Evolutionary conservation across 2,113 vertebrate species (phyloP).

Genomic region (Acanthisitta chloris): DNA sequence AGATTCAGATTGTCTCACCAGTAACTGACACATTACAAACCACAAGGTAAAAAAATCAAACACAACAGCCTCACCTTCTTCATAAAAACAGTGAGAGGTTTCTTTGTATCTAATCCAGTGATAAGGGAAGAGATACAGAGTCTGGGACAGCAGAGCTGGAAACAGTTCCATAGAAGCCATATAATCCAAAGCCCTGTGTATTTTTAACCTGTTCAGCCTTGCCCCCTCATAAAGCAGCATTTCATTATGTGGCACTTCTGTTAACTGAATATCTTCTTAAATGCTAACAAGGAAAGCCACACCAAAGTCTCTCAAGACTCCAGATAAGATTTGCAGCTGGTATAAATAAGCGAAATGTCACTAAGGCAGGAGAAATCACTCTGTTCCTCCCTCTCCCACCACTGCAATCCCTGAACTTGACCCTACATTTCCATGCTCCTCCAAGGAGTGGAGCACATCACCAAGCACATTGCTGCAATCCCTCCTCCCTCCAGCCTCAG

Average conservation of each 20-base stretch:
- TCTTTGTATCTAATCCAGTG: background rate
- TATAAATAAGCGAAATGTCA: slow-evolving; percentile 18
- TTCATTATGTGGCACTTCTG: background rate
- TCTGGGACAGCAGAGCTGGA: background rate
- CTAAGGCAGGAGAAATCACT: background rate
- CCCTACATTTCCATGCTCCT: background rate
- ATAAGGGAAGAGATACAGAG: background rate
- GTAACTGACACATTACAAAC: background rate
- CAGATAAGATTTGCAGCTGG: slow-evolving; percentile 3
- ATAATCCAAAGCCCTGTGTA: background rate
- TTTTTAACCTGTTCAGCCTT: background rate
- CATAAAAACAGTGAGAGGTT: background rate
- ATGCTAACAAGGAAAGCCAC: background rate
- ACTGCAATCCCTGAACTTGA: background rate
- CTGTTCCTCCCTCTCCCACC: background rate
- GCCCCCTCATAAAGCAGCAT: background rate
- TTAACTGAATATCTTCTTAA: background rate
- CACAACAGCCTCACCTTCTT: background rate
- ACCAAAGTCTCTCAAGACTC: background rate
- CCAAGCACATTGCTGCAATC: rapidly evolving
- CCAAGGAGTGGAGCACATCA: rapidly evolving
- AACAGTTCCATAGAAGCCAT: background rate
- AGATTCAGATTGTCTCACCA: background rate
- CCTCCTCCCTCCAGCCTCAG: background rate
- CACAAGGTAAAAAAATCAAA: slow-evolving; percentile 12